Base-by-base conservation (phyloP, 2,113 vertebrate species). In the Taurulus bubalis region DNA sequence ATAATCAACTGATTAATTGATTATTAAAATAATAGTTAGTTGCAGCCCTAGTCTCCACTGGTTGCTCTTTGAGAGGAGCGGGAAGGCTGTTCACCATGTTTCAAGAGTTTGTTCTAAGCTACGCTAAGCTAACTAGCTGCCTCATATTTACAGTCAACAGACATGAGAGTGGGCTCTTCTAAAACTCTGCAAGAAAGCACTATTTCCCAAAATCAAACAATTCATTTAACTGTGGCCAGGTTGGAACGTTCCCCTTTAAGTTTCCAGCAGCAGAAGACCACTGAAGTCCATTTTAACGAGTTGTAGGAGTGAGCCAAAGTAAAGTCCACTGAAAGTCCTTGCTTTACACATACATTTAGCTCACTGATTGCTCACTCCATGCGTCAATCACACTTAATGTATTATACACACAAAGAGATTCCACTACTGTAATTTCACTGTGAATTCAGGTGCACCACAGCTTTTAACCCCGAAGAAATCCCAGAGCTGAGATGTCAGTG, bases 401-500 rank as follows among this genome's bases (percentile, higher is more conserved):
- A 67, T 62, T 71, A 22, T 73, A 70, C 38, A 72, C 14, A 32
- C 4, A 3, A 11, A 38, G 7, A 69, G 40, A 65, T 79, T 85
- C 45, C 75, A 60, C 70, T 64, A 40, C 40, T 47, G 36, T 62
- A 45, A 75, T 83, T 71, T 75, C 42, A 40, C 22, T 20, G 32
- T 66, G 69, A 74, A 63, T 80, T 58, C 60, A 77, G 86, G 60
- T 81, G 86, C 82, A 76, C 6, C 63, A 32, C 63, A 84, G 77
- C 76, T 80, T 82, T 86, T 70, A 28, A 85, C 75, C 79, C 85
- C 63, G 64, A 77, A 74, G 82, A 82, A 77, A 85, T 79, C 80
- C 75, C 34, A 42, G 45, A 77, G 86, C 77, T 82, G 70, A 69
- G 62, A 87, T 82, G 89, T 89, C 88, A 86, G 58, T 42, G 82